Evolutionary conservation across 2,888 invertebrate species (phyloP).

Genomic region (Podotricha telesiphe): DNA sequence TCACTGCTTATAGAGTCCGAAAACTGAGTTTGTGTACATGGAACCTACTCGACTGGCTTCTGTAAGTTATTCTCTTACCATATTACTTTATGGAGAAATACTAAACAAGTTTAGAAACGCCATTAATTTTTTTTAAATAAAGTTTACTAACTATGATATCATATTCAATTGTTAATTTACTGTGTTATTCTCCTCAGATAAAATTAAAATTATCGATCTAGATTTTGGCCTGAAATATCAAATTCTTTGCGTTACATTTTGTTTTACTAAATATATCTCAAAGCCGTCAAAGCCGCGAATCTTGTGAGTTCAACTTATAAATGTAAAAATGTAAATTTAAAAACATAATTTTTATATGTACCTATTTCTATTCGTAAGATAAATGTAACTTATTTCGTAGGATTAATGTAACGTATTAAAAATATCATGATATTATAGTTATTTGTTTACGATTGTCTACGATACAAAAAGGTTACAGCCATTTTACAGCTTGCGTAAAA

Average conservation of each 20-base stretch:
- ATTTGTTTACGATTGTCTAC: slow-evolving; percentile 26
- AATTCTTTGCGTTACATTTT: too few relatives aligned
- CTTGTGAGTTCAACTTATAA: too few relatives aligned
- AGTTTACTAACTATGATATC: too few relatives aligned
- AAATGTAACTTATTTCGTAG: too few relatives aligned
- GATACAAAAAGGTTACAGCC: slow-evolving; percentile 24
- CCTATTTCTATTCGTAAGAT: background rate
- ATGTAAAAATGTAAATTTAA: too few relatives aligned
- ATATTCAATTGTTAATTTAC: too few relatives aligned
- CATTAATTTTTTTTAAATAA: too few relatives aligned
- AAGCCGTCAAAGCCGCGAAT: too few relatives aligned
- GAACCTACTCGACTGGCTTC: background rate
- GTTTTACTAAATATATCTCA: too few relatives aligned
- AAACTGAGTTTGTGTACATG: background rate
- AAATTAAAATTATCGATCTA: too few relatives aligned
- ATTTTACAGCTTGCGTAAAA: slow-evolving; percentile 32
- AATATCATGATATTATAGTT: slow-evolving; percentile 1
- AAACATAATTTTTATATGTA: background rate
- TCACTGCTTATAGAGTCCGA: background rate
- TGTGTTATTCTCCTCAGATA: too few relatives aligned
- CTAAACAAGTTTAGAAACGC: background rate
- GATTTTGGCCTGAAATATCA: too few relatives aligned
- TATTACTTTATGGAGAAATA: background rate
- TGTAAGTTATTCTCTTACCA: background rate
- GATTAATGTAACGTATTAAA: background rate